Evolutionary conservation across 2,888 invertebrate genomes (phyloP).

Genomic region (Acleris emargana): DNA sequence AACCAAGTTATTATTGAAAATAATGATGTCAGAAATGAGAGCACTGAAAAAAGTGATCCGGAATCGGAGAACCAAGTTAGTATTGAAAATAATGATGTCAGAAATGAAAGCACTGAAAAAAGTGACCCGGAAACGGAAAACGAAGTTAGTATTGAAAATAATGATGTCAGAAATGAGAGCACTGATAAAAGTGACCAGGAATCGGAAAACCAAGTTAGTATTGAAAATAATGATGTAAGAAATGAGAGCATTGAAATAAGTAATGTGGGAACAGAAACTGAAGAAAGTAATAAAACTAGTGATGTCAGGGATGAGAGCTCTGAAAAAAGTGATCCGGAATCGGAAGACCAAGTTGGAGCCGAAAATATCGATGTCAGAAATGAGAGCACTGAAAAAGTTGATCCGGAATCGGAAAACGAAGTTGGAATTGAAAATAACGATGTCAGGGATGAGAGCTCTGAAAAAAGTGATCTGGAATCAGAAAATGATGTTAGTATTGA

Average conservation of each 20-base stretch:
- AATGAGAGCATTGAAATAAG: background rate
- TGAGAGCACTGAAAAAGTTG: background rate
- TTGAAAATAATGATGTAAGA: background rate
- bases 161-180: background rate
- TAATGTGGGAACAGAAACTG: background rate
- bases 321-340: background rate
- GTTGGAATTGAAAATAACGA: background rate
- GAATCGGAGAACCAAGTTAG: background rate
- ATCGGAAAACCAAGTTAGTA: background rate
- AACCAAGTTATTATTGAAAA: background rate
- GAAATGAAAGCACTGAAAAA: background rate
- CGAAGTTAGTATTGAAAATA: background rate
- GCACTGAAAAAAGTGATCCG: background rate
- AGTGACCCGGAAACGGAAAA: background rate
- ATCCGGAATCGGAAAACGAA: background rate
- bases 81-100: background rate
- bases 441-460: background rate
- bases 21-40: constrained; percentile 7
- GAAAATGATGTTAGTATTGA: background rate
- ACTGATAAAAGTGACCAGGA: background rate
- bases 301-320: background rate
- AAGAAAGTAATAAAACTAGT: constrained; percentile 1
- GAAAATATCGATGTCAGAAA: constrained; percentile 7
- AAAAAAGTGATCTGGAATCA: background rate
- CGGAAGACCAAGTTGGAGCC: background rate